phyloP scores from a whole-genome alignment of 2,797 vertebrate species.

The Ficedula albicollis region DNA sequence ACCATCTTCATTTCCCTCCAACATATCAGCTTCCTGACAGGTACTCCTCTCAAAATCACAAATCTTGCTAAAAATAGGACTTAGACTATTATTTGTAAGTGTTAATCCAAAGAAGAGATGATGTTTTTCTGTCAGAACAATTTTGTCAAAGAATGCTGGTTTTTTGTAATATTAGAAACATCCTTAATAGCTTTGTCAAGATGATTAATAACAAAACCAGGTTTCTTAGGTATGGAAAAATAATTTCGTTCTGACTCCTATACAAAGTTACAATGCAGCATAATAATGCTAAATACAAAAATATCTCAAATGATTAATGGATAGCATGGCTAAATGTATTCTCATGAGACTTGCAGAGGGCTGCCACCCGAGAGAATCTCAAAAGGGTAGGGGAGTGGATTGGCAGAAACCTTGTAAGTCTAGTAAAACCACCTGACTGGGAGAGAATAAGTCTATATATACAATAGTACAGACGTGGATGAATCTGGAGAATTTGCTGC shows the following conservation, averaged over 20 bases:
- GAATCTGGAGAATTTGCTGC: not conserved
- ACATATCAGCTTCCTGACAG: rapidly evolving
- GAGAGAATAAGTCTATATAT: rapidly evolving
- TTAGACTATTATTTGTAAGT: not conserved
- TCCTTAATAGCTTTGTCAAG: constrained; percentile 41
- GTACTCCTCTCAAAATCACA: not conserved
- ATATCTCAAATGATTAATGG: not conserved
- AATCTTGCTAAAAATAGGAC: not conserved
- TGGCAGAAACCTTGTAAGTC: not conserved
- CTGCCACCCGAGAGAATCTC: not conserved
- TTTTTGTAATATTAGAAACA: constrained; percentile 1
- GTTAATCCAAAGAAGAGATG: not conserved
- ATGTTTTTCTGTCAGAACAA: not conserved
- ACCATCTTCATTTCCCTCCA: not conserved
- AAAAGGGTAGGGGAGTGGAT: not conserved
- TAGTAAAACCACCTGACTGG: not conserved
- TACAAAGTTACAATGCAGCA: not conserved
- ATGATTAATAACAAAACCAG: constrained; percentile 20
- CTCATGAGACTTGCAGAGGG: not conserved
- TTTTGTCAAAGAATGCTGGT: not conserved
- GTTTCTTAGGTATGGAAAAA: not conserved
- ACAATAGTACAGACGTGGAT: not conserved
- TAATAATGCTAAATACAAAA: not conserved
- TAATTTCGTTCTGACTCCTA: not conserved
- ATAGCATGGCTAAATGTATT: not conserved